Conservation (phyloP, 1,140 invertebrate species). For the Drosophila arawakana region DNA sequence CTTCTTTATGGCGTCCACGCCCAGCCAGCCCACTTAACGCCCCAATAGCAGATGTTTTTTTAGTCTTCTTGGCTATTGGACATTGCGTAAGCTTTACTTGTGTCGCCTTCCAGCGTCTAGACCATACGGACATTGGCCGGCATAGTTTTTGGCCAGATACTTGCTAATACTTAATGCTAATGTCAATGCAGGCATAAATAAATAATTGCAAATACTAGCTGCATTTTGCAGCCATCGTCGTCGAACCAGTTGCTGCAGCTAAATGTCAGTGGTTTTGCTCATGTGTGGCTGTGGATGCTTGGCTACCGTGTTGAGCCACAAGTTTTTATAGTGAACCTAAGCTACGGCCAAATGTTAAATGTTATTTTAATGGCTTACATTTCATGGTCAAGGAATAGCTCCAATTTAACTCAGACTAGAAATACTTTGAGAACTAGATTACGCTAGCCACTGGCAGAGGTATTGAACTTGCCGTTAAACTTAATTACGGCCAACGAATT, state of each 20-base stretch:
- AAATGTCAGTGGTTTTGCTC: constrained; percentile 79
- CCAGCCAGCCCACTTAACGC: too few relatives aligned
- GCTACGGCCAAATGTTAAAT: constrained; percentile 11
- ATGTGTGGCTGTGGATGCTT: constrained; percentile 59
- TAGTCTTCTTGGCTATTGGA: not conserved
- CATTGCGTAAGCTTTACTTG: constrained; percentile 46
- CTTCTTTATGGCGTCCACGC: constrained; percentile 51
- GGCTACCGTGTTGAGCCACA: constrained; percentile 40
- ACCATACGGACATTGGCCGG: constrained; percentile 34
- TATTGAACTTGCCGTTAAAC: constrained; percentile 45
- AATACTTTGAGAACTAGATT: constrained; percentile 46
- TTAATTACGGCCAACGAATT: constrained; percentile 14
- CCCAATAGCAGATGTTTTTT: too few relatives aligned
- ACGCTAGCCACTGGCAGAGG: constrained; percentile 8
- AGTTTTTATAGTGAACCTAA: not conserved
- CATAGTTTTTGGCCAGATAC: constrained; percentile 48
- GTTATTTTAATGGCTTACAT: constrained; percentile 12
- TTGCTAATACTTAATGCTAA: constrained; percentile 68
- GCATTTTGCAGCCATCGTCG: constrained; percentile 23
- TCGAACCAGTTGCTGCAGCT: constrained; percentile 68
- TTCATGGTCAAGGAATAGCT: constrained; percentile 72
- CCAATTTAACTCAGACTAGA: constrained; percentile 22
- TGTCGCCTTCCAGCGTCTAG: constrained; percentile 25
- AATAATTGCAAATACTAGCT: constrained; percentile 70
- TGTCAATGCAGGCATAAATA: constrained; percentile 83